Evolutionary conservation across 2,113 vertebrate genomes (phyloP).

Genomic region (Phylloscopus trochiloides): DNA sequence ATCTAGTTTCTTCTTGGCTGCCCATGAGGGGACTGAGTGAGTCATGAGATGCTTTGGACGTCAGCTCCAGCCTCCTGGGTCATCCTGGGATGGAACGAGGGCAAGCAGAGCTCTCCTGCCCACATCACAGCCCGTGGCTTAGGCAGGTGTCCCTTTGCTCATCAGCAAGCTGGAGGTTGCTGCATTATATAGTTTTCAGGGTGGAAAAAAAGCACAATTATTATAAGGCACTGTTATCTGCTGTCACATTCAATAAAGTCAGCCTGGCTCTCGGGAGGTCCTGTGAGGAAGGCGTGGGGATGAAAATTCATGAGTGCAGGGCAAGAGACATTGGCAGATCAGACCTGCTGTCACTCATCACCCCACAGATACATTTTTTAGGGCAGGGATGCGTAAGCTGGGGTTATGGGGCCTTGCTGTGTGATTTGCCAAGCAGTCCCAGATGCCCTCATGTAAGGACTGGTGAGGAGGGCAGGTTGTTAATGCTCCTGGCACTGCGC

Average conservation of each 20-base stretch:
- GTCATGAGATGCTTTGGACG: neutral
- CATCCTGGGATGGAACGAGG: neutral
- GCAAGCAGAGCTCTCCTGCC: neutral
- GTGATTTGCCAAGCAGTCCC: neutral
- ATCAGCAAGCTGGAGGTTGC: neutral
- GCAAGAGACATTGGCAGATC: neutral
- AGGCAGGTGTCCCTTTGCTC: neutral
- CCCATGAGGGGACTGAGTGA: neutral
- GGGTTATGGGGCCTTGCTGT: neutral
- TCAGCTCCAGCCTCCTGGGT: neutral
- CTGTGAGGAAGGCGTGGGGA: neutral
- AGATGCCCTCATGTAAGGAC: accelerated
- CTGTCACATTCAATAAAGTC: conserved; percentile 12
- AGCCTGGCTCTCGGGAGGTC: neutral
- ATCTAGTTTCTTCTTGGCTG: neutral
- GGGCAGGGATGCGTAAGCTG: neutral
- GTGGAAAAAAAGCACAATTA: neutral
- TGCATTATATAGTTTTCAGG: neutral
- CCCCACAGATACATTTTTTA: neutral
- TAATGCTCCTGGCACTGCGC: neutral
- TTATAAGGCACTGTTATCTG: neutral
- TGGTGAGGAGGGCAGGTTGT: neutral
- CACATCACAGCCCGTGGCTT: neutral
- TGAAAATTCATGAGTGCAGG: conserved; percentile 21
- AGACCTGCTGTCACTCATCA: conserved; percentile 1